Evolutionary conservation across 2,797 vertebrate genomes (phyloP).

Genomic region (Eulemur rubriventer): DNA sequence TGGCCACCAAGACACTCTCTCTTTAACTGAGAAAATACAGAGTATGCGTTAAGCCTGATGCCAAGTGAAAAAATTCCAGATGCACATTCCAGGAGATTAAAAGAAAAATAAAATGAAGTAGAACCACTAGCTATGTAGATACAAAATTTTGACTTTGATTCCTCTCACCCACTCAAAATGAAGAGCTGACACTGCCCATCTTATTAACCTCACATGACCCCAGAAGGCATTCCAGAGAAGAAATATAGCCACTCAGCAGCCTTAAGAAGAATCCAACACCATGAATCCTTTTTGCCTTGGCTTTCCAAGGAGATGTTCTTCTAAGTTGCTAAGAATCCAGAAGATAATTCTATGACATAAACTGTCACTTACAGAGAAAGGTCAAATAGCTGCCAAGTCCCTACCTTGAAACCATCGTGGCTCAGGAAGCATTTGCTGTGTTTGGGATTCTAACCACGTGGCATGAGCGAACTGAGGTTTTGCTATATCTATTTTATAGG

Average conservation of each 20-base stretch:
- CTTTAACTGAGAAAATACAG: slow-evolving; percentile 14
- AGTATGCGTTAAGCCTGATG: background rate
- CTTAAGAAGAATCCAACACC: background rate
- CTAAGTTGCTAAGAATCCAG: slow-evolving; percentile 13
- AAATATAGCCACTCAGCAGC: background rate
- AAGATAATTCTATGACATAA: slow-evolving; percentile 28
- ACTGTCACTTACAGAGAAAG: slow-evolving; percentile 55
- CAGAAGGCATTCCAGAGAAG: background rate
- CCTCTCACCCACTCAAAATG: background rate
- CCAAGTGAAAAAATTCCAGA: slow-evolving; percentile 42
- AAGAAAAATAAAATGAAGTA: background rate
- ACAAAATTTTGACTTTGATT: background rate
- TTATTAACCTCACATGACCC: slow-evolving; percentile 30
- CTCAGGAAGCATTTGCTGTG: background rate
- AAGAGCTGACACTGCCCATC: slow-evolving; percentile 1
- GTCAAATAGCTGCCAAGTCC: background rate
- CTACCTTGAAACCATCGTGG: background rate
- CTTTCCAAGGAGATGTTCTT: slow-evolving; percentile 34
- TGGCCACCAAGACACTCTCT: background rate
- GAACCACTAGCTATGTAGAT: background rate
- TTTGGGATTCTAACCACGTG: slow-evolving; percentile 1
- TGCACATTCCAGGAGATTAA: slow-evolving; percentile 24
- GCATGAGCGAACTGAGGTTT: background rate
- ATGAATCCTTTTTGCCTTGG: background rate
- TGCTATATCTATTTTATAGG: slow-evolving; percentile 20